Conservation (phyloP, 2,888 invertebrate species). For the Hololepta plana region DNA sequence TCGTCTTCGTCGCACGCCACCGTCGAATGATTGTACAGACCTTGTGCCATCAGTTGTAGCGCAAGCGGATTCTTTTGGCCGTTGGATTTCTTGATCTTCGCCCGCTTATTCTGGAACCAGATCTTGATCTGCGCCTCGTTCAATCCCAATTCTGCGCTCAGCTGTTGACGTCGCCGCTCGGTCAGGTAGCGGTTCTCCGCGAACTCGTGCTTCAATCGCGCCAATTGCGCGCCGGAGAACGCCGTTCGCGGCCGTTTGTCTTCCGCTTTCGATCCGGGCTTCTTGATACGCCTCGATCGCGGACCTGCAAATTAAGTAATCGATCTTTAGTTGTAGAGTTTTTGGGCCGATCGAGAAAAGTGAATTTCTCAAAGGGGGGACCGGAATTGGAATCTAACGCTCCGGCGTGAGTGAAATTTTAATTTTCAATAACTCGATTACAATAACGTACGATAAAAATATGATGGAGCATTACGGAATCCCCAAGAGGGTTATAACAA, state of each 20-base stretch:
- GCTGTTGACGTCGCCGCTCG: slow-evolving; percentile 72
- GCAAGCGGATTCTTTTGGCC: slow-evolving; percentile 76
- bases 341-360: too few species aligned
- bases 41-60: slow-evolving; percentile 83
- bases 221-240: slow-evolving; percentile 85
- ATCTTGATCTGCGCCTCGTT: slow-evolving; percentile 97
- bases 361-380: too few species aligned
- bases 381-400: too few species aligned
- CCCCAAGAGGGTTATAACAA: too few species aligned
- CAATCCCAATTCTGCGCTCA: slow-evolving; percentile 79
- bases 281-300: slow-evolving; percentile 36
- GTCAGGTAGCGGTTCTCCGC: slow-evolving; percentile 85
- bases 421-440: too few species aligned
- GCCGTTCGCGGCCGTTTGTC: slow-evolving; percentile 93
- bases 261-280: slow-evolving; percentile 27
- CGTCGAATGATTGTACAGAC: slow-evolving; percentile 78
- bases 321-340: not conserved
- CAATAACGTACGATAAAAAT: too few species aligned
- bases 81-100: slow-evolving; percentile 85
- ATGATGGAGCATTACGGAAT: too few species aligned
- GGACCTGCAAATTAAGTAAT: slow-evolving; percentile 30
- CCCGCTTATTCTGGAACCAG: slow-evolving; percentile 94
- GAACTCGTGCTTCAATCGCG: slow-evolving; percentile 84
- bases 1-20: slow-evolving; percentile 43
- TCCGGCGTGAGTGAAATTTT: too few species aligned